phyloP scores from a whole-genome alignment of 35 echinoderm and acorn worm genomes.

The Diadema setosum region DNA sequence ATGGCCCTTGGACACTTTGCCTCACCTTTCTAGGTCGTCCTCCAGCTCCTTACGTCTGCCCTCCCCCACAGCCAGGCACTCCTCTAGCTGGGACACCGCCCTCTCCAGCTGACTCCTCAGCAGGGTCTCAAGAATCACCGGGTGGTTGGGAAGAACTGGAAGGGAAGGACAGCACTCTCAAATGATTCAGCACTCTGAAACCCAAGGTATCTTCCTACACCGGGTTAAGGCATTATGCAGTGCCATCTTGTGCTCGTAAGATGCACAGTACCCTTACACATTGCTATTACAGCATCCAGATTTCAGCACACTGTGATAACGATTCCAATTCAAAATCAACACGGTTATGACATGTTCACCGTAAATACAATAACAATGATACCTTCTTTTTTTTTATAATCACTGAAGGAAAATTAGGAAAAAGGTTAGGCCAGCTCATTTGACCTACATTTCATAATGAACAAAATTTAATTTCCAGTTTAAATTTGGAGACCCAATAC shows the following conservation, averaged over 20 bases:
- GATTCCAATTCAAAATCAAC: neutral
- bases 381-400: no score
- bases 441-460: no score
- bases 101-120: neutral
- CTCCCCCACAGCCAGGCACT: conserved; percentile 22
- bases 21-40: conserved; percentile 35
- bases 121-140: neutral
- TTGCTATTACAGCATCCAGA: neutral
- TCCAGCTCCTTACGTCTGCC: conserved; percentile 41
- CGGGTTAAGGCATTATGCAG: neutral
- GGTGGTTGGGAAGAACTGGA: conserved; percentile 8
- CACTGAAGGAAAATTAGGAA: no score
- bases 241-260: neutral
- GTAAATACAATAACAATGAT: no score
- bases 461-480: no score
- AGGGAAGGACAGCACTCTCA: neutral
- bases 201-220: neutral
- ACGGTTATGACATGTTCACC: neutral
- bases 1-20: no score
- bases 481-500: no score
- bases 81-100: conserved; percentile 1
- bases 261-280: neutral
- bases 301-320: neutral
- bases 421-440: no score
- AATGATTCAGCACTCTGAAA: neutral